phyloP scores from a whole-genome alignment of 2,113 vertebrate species.

The Chloebia gouldiae region DNA sequence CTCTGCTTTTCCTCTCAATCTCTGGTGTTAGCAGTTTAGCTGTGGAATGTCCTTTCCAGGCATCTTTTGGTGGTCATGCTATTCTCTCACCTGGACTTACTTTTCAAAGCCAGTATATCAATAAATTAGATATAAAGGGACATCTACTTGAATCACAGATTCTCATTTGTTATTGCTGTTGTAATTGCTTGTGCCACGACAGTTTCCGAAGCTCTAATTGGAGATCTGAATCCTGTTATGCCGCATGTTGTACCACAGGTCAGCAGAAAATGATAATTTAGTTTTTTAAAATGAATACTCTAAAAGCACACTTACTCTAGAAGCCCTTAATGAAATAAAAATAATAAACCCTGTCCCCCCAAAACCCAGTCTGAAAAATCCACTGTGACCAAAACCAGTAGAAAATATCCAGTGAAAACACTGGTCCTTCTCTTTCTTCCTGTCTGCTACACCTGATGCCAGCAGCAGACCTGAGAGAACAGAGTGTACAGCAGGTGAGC shows the following conservation, averaged over 20 bases:
- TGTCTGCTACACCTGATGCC: fast-evolving
- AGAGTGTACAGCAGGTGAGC: background rate
- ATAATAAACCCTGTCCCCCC: background rate
- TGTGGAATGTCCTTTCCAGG: background rate
- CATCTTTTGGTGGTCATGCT: background rate
- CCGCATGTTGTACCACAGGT: background rate
- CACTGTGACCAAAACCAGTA: background rate
- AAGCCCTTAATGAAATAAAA: background rate
- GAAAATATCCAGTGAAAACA: background rate
- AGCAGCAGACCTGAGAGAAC: background rate
- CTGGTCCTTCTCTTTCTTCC: background rate
- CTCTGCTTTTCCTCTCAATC: background rate
- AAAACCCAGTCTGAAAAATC: background rate
- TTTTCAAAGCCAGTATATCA: background rate
- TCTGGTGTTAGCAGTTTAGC: background rate
- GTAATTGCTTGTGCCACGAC: fast-evolving
- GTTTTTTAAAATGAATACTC: background rate
- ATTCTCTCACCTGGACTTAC: background rate
- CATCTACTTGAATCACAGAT: background rate
- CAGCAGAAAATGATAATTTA: background rate
- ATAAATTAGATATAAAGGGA: background rate
- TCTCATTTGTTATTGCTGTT: background rate
- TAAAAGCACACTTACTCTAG: background rate
- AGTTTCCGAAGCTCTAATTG: background rate
- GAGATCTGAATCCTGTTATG: background rate